Evolutionary conservation across 2,113 vertebrate genomes (phyloP).

Genomic region (human (Homo sapiens)): DNA sequence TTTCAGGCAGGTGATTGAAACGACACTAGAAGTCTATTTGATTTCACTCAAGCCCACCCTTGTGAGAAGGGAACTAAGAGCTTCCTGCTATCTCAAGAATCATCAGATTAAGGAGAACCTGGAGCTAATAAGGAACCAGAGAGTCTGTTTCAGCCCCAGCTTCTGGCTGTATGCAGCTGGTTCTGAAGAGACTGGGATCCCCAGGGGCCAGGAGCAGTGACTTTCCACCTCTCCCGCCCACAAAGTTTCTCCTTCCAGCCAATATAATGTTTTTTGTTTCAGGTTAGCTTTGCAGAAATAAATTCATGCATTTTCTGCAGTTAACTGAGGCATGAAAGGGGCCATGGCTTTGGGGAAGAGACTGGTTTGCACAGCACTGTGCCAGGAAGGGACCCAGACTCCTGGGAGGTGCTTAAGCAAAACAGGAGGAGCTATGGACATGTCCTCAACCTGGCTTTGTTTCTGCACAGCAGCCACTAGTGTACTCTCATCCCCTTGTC

Average conservation of each 20-base stretch:
- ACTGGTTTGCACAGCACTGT: fast-evolving
- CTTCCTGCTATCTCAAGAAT: slow-evolving; percentile 64
- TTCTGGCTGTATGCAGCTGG: background rate
- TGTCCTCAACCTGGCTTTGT: background rate
- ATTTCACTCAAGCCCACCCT: slow-evolving; percentile 52
- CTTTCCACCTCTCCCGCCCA: background rate
- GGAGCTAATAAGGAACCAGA: slow-evolving; percentile 7
- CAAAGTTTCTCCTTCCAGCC: background rate
- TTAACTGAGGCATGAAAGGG: slow-evolving; percentile 1
- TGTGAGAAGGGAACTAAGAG: slow-evolving; percentile 49
- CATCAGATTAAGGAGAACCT: slow-evolving; percentile 67
- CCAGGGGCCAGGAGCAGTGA: background rate
- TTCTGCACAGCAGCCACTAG: background rate
- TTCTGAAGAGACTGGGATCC: background rate
- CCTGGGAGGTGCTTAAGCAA: background rate
- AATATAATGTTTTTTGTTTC: background rate
- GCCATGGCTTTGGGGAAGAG: background rate
- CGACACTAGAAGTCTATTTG: slow-evolving; percentile 46
- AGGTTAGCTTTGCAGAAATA: slow-evolving; percentile 28
- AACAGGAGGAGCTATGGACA: no score
- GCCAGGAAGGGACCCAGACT: background rate
- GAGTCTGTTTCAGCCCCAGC: background rate
- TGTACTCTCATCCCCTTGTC: background rate
- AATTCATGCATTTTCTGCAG: background rate
- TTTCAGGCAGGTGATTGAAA: slow-evolving; percentile 75